These are phyloP conservation scores for Drosophila macrothrix DNA, from an alignment of 2,888 invertebrate species.

Conservation along the genomic window DNA sequence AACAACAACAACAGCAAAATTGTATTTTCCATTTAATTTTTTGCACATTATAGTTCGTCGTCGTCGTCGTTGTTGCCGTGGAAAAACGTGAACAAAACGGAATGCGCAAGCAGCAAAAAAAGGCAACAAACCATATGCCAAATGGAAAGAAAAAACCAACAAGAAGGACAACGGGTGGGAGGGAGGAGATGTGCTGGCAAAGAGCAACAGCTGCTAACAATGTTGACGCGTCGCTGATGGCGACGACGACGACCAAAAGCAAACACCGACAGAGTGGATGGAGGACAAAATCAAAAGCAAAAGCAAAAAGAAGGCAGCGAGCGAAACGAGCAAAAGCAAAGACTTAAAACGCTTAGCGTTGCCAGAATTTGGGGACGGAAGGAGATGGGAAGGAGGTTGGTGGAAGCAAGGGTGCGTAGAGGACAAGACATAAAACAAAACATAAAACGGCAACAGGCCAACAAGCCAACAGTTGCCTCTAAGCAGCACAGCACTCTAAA, in stretches of 20 bases:
- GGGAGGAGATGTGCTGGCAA: constrained; percentile 20
- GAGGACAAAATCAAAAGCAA: not conserved
- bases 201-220: constrained; percentile 76
- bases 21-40: constrained; percentile 52
- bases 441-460: constrained; percentile 17
- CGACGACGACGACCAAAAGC: constrained; percentile 31
- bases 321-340: constrained; percentile 29
- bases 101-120: constrained; percentile 38
- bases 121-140: constrained; percentile 40
- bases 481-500: constrained; percentile 8
- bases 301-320: not conserved
- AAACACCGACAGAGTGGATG: not conserved
- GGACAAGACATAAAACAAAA: constrained; percentile 30
- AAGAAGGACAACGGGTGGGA: not conserved
- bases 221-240: constrained; percentile 61
- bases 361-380: constrained; percentile 16
- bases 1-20: constrained; percentile 25
- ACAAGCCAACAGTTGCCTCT: constrained; percentile 15
- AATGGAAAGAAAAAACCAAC: constrained; percentile 3
- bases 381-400: not conserved
- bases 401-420: not conserved
- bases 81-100: constrained; percentile 41
- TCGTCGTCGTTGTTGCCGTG: constrained; percentile 20
- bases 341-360: constrained; percentile 39
- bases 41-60: constrained; percentile 43